phyloP scores from a whole-genome alignment of 2,888 invertebrate genomes.

The Reticulitermes lucifugus region DNA sequence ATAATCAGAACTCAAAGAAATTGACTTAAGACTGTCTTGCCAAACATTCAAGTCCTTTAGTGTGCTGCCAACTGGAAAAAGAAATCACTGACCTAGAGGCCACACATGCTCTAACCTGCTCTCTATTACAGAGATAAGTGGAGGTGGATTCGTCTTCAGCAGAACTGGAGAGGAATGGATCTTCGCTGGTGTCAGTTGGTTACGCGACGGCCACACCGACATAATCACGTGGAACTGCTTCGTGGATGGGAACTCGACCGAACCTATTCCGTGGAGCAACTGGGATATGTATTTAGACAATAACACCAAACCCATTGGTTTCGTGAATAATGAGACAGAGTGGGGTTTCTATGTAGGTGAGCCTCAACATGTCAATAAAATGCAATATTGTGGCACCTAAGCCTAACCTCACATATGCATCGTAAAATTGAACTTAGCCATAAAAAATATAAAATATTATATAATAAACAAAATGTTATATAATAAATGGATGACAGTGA shows the following conservation, averaged over 20 bases:
- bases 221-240: constrained; percentile 14
- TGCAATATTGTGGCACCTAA: too few species aligned
- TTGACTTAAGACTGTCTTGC: too few species aligned
- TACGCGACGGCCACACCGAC: neutral
- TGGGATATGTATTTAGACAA: neutral
- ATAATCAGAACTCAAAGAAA: too few species aligned
- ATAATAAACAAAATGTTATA: too few species aligned
- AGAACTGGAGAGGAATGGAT: neutral
- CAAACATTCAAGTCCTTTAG: too few species aligned
- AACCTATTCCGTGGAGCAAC: neutral
- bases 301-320: neutral
- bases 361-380: too few species aligned
- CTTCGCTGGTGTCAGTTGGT: neutral
- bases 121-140: neutral
- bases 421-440: too few species aligned
- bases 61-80: too few species aligned
- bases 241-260: neutral
- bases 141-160: neutral
- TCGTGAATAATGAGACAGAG: neutral
- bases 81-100: too few species aligned
- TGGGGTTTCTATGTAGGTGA: constrained; percentile 19
- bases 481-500: too few species aligned
- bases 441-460: too few species aligned
- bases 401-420: too few species aligned
- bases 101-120: neutral